Evolutionary conservation across 2,113 vertebrate genomes (phyloP), one percentile per base, ranked within the genome.

Genomic region (Chaenocephalus aceratus): DNA sequence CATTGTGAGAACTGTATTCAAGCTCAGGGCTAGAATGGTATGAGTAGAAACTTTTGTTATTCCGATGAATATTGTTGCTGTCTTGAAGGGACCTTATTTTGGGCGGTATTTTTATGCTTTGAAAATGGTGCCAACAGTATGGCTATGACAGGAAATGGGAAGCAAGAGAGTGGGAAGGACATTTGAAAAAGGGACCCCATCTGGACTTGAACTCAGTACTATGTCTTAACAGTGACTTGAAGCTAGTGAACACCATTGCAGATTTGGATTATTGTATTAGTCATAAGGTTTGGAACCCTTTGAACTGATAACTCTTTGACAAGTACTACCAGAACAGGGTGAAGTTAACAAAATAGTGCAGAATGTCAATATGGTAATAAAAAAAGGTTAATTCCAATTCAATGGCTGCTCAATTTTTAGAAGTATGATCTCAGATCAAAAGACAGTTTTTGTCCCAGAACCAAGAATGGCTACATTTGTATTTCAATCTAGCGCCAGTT

Each of bases 401-500:
- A 53, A 41, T 23, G 26, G 57, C 30, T 30, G 46, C 26, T 18
- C 18, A 52, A 8, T 41, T 41, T 41, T 41, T 41, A 41, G 36
- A 41, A 41, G 36, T 41, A 2, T 57, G 41, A 51, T 16, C 26
- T 56, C 30, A 66, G 57, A 67, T 53, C 23, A 61, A 13, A 63
- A 34, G 5, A 3, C 4, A 9, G 52, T 12, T 52, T 44, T 44
- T 64, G 52, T 49, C 36, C 5, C 46, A 51, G 51, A 52, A 3
- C 30, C n/a, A 41, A 36, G 30, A 57, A 76, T 65, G 15, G 10
- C 16, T 7, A 70, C 70, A 58, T 52, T 10, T 62, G 21, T 64
- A 18, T 65, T 54, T 84, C 15, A 65, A 48, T 48, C 26, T 18
- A 45, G n/a, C 16, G 26, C 49, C 9, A 79, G 52, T 30, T 30